Evolutionary conservation across 2,797 vertebrate species (phyloP), one percentile per base, ranked within the genome.

Genomic region (Pampus argenteus): DNA sequence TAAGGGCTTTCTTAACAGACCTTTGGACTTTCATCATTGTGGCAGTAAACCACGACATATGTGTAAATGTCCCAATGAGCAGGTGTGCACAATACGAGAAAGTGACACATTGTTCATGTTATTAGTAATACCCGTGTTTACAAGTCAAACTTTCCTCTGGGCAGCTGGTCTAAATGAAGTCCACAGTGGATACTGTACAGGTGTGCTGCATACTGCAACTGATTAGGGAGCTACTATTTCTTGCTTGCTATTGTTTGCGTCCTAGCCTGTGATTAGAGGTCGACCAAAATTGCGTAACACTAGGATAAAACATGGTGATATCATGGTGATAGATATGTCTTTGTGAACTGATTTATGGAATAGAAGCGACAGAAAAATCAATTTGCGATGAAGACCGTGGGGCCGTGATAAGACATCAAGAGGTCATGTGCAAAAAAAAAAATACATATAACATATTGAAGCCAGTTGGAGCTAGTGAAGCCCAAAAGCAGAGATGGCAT

Each of bases 41-140:
- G 22, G 18, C 0, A 68, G 63, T 50, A 52, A 74, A 66, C 51
- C 34, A 63, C 66, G 49, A 59, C 9, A 18, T 50, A 48, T 36
- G 25, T 25, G 64, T 13, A 48, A 58, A 65, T 8, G 20, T 26
- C 31, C 63, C 6, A 0, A 26, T 42, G 44, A 69, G 56, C 20
- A 29, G 1, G 4, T 54, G 26, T 23, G 47, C 5, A 7, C 15
- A 7, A 55, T 14, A 17, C 50, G 23, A 15, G 45, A 28, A 74
- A 66, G 25, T 58, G 25, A 55, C 17, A 15, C 28, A 54, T 68
- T 45, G 31, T 64, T 49, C 50, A 55, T 55, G 63, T 23, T 23
- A 0, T 36, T 13, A 42, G 57, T 22, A 44, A 31, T 26, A 59
- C 26, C 8, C n/a, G 23, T 59, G 48, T 44, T 67, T 71, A 52